A percentile compares a stretch with the other conserved stretches of the same genome.
Conservation (phyloP, 2,888 invertebrate genomes). For the Cabera pusaria region DNA sequence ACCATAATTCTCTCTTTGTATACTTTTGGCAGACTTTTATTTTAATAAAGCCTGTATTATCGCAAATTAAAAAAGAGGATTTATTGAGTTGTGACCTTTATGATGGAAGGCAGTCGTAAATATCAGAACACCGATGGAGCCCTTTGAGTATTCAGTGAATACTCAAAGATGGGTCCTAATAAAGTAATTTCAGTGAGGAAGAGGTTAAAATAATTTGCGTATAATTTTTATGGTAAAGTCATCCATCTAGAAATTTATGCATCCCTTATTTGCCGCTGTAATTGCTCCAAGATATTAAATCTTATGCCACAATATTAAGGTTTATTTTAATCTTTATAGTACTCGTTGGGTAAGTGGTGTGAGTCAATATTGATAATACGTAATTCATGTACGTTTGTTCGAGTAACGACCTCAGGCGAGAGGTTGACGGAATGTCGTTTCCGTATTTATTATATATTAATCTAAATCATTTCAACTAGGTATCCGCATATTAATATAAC, state of each 20-base stretch:
- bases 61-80: too few relatives aligned
- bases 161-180: slow-evolving; percentile 15
- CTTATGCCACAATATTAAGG: too few relatives aligned
- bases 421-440: slow-evolving; percentile 15
- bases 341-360: slow-evolving; percentile 9
- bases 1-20: too few relatives aligned
- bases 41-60: too few relatives aligned
- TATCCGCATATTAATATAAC: too few relatives aligned
- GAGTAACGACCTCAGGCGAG: slow-evolving; percentile 8
- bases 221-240: slow-evolving; percentile 12
- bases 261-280: not conserved
- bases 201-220: slow-evolving; percentile 14
- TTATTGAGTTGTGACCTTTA: too few relatives aligned
- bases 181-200: slow-evolving; percentile 19
- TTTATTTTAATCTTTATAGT: slow-evolving; percentile 1
- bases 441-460: slow-evolving; percentile 10
- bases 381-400: slow-evolving; percentile 22
- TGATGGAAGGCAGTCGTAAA: not conserved
- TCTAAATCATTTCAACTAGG: slow-evolving; percentile 9
- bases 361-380: slow-evolving; percentile 22
- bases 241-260: slow-evolving; percentile 15
- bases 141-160: too few relatives aligned
- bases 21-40: too few relatives aligned
- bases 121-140: slow-evolving; percentile 4
- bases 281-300: too few relatives aligned